Percentiles rank a stretch among this genome's conserved stretches.
phyloP scores from a whole-genome alignment of 2,888 invertebrate species.

The Andrena hattorfiana region DNA sequence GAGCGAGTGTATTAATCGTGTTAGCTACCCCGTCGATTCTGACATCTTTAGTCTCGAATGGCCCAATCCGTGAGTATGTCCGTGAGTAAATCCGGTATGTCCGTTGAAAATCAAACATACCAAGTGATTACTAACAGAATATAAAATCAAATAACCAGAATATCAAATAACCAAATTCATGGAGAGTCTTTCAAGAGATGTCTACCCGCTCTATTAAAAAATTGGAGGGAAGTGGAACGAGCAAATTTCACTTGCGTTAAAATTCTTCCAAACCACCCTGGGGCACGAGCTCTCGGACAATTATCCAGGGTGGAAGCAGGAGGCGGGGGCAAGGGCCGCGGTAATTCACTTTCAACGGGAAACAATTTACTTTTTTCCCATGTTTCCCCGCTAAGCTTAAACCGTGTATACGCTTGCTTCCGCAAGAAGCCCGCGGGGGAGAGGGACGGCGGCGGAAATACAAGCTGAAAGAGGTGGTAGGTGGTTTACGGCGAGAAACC shows the following conservation, averaged over 20 bases:
- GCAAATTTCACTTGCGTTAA: neutral
- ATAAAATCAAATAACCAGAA: too few relatives aligned
- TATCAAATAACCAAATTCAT: too few relatives aligned
- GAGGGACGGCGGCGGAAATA: constrained; percentile 12
- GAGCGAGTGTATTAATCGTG: too few relatives aligned
- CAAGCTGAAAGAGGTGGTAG: constrained; percentile 32
- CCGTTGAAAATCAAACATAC: too few relatives aligned
- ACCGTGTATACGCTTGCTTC: constrained; percentile 27
- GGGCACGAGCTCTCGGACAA: constrained; percentile 10
- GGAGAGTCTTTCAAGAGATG: too few relatives aligned
- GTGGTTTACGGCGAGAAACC: constrained; percentile 39
- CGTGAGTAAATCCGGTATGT: too few relatives aligned
- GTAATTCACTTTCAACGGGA: constrained; percentile 25
- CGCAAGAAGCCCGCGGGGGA: neutral
- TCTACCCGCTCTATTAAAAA: neutral
- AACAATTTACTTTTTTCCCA: constrained; percentile 46
- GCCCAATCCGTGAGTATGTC: too few relatives aligned
- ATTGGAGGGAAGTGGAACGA: neutral
- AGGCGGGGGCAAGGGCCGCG: neutral
- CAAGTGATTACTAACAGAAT: too few relatives aligned
- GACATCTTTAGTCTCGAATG: too few relatives aligned
- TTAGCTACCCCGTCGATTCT: too few relatives aligned
- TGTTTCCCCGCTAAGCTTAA: constrained; percentile 9
- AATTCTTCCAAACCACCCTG: constrained; percentile 1
- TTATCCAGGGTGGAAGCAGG: constrained; percentile 19